Evolutionary conservation across 2,113 vertebrate species (phyloP).

Genomic region (Oreocharis arfaki): DNA sequence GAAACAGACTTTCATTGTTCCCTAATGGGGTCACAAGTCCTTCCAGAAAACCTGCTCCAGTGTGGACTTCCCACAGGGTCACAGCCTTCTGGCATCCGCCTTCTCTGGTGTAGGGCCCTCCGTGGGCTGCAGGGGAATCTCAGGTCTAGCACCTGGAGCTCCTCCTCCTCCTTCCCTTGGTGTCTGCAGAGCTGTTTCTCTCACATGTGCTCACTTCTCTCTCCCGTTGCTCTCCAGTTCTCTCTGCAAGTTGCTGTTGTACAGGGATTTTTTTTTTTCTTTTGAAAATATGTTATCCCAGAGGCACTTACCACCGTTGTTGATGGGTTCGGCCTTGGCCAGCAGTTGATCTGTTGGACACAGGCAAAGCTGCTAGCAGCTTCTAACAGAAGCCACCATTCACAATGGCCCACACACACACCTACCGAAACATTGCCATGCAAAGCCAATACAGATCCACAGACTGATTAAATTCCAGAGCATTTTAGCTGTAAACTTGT

Average conservation of each 20-base stretch:
- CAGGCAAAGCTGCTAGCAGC: neutral
- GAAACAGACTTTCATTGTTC: neutral
- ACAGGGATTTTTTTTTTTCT: neutral
- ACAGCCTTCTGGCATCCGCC: neutral
- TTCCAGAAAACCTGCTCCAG: neutral
- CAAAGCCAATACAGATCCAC: neutral
- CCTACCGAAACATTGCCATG: neutral
- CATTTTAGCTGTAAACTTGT: neutral
- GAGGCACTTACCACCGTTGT: neutral
- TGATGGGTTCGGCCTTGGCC: neutral
- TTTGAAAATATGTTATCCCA: neutral
- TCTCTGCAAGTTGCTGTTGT: neutral
- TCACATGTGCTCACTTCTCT: neutral
- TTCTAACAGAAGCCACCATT: neutral
- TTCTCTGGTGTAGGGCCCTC: neutral
- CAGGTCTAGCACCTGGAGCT: neutral
- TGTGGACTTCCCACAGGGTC: neutral
- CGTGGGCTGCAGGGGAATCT: neutral
- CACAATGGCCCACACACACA: neutral
- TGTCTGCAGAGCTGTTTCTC: neutral
- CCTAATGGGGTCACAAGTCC: neutral
- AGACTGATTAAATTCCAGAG: neutral
- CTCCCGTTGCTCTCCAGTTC: fast-evolving
- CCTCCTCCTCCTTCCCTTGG: neutral
- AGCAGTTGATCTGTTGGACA: no score